Evolutionary conservation across 2,797 vertebrate genomes (phyloP), one percentile per base, ranked within the genome.

Genomic region (Diglossa cyanea): DNA sequence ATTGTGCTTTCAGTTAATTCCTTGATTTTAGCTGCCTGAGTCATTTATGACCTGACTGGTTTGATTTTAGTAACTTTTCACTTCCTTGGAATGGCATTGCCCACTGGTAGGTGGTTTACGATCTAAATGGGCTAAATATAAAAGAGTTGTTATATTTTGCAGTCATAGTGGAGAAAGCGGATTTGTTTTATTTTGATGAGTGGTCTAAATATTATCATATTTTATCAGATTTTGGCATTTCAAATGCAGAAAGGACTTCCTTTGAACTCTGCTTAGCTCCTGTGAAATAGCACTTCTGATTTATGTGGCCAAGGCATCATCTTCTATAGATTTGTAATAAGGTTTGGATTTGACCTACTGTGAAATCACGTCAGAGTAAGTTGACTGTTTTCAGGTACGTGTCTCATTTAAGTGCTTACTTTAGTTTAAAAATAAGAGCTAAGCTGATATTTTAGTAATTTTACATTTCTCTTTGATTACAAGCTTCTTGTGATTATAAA

Each of bases 221-320:
- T 35, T 35, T 35, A 35, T 71, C 42, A 72, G 61, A 58, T 80
- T 87, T 87, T 71, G 65, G 17, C 68, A 92, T 65, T 83, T 89
- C 10, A 7, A 68, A 83, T 71, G 35, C 75, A 74, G 57, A 61
- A 94, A 70, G 28, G 20, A 11, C 21, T 93, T 66, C 55, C 57
- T 93, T 94, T 95, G 90, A 92, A 91, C 53, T 89, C 42, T 17
- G 17, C 48, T 92, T 85, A 60, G 5, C 71, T 85, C 47, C 58
- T 77, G 75, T 92, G 65, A 93, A 94, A 87, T 8, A 26, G n/a
- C 23, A 80, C 7, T 81, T 90, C 37, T 42, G 72, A 57, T 82
- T 77, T 58, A 74, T 40, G 78, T 47, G 75, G 58, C 31, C 0
- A 7, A 85, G 50, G 15, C 19, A 6, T 39, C 74, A 45, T 40